Evolutionary conservation across 2,888 invertebrate species (phyloP), one percentile per base, ranked within the genome.

Genomic region (Onchidella celtica): DNA sequence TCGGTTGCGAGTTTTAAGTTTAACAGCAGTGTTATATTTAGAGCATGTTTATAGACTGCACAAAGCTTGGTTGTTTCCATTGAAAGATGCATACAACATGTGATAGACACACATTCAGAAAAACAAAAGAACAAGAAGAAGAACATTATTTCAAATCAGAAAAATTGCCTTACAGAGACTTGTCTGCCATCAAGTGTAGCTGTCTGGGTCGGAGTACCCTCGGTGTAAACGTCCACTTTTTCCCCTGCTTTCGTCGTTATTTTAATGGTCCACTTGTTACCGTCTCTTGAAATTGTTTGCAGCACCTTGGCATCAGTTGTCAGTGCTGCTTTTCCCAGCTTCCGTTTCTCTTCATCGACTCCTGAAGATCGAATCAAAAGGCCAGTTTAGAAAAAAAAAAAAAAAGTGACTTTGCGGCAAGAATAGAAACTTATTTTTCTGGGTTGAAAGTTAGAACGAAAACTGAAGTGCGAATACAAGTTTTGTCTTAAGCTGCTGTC

Each of bases 131-230:
- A n/a, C n/a, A n/a, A n/a, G n/a, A n/a, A n/a, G n/a, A n/a, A n/a
- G n/a, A n/a, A n/a, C n/a, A n/a, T n/a, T n/a, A n/a, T n/a, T n/a
- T n/a, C n/a, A n/a, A n/a, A n/a, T n/a, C n/a, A n/a, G n/a, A n/a
- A n/a, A n/a, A n/a, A n/a, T n/a, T n/a, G n/a, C n/a, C 69, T 32
- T 85, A 93, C 94, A 91, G 94, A 95, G 79, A 97, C 97, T 94
- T 96, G 97, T 85, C 97, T 95, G 29, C 98, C 98, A 93, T 98
- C 98, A 85, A 97, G 95, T 27, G 98, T 97, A 88, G 97, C 84
- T 4, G 91, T 90, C 17, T 91, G 88, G 40, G 90, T 88, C 75
- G 90, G 90, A 72, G 87, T 84, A 29, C 90, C 92, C 29, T 91
- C 82, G 4, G 86, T 89, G 81, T 91, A 92, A 24, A 83, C 89